Evolutionary conservation across 2,797 vertebrate species (phyloP), one percentile per base, ranked within the genome.

Genomic region (Chaunax sp.): DNA sequence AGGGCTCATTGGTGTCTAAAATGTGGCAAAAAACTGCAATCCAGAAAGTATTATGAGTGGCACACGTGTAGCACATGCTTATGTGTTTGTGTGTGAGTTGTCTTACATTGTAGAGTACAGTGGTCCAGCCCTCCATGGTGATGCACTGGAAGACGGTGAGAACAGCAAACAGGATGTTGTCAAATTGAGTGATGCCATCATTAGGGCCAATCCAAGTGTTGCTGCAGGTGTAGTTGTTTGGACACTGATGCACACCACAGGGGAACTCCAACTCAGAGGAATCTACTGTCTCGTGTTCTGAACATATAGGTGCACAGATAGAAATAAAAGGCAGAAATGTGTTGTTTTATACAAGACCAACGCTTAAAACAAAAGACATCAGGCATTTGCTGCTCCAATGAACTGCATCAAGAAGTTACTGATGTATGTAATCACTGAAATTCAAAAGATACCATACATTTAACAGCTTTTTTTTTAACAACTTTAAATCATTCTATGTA

Each of bases 121-220:
- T 96, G 83, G 97, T 98, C 98, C 98, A 99, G 74, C 98, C 98
- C 92, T 99, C 98, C 98, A 99, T 99, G 83, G 98, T 99, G 91
- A 99, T 99, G 90, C 98, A 99, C 91, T 99, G 98, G 95, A 99
- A 99, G 90, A 99, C 98, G 0, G 98, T 99, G 87, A 99, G 92
- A 76, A 99, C 92, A 61, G 98, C 97, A 63, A 99, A 99, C 59
- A 99, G 94, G 92, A 99, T 99, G 95, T 99, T 99, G 90, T 99
- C 97, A 0, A 99, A 99, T 92, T 99, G 97, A 0, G 98, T 99
- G 91, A 99, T 99, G 82, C 98, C 98, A 0, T 98, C 95, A 0
- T 99, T 99, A 55, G 98, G 98, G 71, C 97, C 98, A 0, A 98
- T 97, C 98, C 98, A 98, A 47, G 67, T 66, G 2, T 93, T 89